A percentile compares a stretch with the other conserved stretches of the same genome.
Evolutionary conservation across 2,888 invertebrate genomes (phyloP).

Genomic region (Petrolisthes cinctipes): DNA sequence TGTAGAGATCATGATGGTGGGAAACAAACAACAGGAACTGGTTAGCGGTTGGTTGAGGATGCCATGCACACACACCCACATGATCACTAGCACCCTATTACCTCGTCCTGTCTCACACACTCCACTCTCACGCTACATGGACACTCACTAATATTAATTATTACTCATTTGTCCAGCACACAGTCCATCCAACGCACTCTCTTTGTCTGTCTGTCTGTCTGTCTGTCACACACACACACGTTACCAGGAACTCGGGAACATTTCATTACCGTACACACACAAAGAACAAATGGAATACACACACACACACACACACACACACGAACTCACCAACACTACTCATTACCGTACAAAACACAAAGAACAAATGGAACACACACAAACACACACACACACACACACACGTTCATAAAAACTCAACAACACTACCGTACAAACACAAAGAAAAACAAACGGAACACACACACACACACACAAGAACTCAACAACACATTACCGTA

Average conservation of each 20-base stretch:
- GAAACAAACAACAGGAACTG: no score
- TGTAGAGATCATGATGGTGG: no score
- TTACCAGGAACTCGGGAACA: neutral
- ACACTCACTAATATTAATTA: neutral
- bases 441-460: neutral
- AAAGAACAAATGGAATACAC: neutral
- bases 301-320: slow-evolving; percentile 1
- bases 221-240: neutral
- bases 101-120: neutral
- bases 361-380: no score
- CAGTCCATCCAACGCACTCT: neutral
- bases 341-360: no score
- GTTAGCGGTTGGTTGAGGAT: no score
- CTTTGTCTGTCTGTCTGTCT: neutral
- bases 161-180: neutral
- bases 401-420: no score
- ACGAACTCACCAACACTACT: neutral
- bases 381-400: no score
- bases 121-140: neutral
- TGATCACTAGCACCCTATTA: neutral
- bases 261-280: neutral
- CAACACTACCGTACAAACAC: neutral
- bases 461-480: neutral
- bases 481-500: no score
- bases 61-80: no score